Conservation (phyloP, 2,888 invertebrate species). For the Sesamia inferens region DNA sequence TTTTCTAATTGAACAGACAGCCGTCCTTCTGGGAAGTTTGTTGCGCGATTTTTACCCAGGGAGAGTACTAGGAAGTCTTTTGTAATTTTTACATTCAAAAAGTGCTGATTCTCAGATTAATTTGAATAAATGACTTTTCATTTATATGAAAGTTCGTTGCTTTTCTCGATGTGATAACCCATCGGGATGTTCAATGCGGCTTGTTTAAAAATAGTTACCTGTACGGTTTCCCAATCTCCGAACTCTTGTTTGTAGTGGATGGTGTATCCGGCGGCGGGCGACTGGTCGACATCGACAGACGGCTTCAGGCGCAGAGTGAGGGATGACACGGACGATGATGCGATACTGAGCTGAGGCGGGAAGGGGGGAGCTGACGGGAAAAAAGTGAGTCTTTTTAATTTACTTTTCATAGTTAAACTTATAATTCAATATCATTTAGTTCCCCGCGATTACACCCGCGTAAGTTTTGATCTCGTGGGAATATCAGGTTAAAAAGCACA, state of each 20-base stretch:
- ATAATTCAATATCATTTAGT: too few relatives aligned
- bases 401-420: neutral
- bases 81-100: too few relatives aligned
- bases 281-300: conserved; percentile 93
- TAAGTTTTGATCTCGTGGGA: too few relatives aligned
- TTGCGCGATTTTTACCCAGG: too few relatives aligned
- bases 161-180: neutral
- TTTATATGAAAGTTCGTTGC: neutral
- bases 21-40: too few relatives aligned
- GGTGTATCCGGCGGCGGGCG: conserved; percentile 97
- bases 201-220: conserved; percentile 79
- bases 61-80: too few relatives aligned
- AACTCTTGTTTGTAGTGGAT: conserved; percentile 98
- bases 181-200: neutral
- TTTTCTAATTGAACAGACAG: too few relatives aligned
- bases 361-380: conserved; percentile 83
- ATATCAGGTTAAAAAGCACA: too few relatives aligned
- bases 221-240: conserved; percentile 97
- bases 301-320: conserved; percentile 87
- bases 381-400: conserved; percentile 5
- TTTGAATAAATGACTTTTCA: too few relatives aligned
- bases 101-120: too few relatives aligned
- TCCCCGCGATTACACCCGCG: too few relatives aligned
- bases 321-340: conserved; percentile 88
- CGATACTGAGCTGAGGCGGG: conserved; percentile 87